phyloP scores from a whole-genome alignment of 2,113 vertebrate species.

The Eonycteris spelaea region DNA sequence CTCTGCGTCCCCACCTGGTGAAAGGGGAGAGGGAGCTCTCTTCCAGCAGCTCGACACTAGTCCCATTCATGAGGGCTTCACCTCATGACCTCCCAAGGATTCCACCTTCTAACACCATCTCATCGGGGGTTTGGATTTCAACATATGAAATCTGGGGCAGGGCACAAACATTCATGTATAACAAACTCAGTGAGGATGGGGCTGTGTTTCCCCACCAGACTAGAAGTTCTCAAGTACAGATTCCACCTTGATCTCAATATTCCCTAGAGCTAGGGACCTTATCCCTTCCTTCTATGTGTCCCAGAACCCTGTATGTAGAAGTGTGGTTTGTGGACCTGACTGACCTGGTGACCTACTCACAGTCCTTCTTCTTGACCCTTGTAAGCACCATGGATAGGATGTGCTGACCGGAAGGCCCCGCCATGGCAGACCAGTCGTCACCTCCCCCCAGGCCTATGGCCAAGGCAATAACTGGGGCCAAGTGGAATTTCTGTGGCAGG shows the following conservation, averaged over 20 bases:
- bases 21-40: not conserved
- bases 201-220: not conserved
- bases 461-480: not conserved
- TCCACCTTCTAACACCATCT: not conserved
- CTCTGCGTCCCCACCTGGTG: not conserved
- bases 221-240: not conserved
- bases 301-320: not conserved
- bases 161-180: not conserved
- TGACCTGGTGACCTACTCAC: not conserved
- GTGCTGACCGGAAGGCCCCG: not conserved
- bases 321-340: not conserved
- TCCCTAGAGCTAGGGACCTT: not conserved
- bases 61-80: not conserved
- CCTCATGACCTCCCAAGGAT: not conserved
- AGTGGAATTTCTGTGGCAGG: slow-evolving; percentile 42
- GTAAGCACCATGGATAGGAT: not conserved
- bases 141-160: not conserved
- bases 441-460: not conserved
- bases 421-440: not conserved
- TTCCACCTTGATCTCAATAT: not conserved
- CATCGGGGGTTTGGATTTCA: not conserved
- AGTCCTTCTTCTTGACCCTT: not conserved
- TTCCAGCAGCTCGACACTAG: not conserved
- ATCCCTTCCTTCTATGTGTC: not conserved
- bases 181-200: not conserved